Conservation (phyloP, 2,797 vertebrate species). For the Danionella dracula region DNA sequence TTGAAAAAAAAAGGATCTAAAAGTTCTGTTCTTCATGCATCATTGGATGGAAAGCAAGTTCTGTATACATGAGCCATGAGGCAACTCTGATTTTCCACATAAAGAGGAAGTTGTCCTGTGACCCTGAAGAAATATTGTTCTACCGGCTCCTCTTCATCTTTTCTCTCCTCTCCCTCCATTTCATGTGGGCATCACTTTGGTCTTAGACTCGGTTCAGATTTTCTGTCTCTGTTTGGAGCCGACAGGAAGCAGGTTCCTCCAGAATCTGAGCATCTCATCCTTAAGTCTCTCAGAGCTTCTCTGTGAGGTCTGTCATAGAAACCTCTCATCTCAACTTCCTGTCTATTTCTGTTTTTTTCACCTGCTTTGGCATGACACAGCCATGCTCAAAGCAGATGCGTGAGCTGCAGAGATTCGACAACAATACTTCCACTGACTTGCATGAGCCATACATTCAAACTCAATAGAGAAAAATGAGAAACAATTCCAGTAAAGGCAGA, state of each 20-base stretch:
- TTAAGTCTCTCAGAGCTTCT: too few relatives aligned
- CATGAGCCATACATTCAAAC: too few relatives aligned
- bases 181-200: constrained; percentile 44
- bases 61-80: too few relatives aligned
- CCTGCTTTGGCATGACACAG: too few relatives aligned
- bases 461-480: too few relatives aligned
- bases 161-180: constrained; percentile 31
- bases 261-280: neutral
- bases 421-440: too few relatives aligned
- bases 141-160: constrained; percentile 43
- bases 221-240: constrained; percentile 63
- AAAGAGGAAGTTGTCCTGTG: constrained; percentile 5
- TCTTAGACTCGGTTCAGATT: constrained; percentile 42
- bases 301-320: too few relatives aligned
- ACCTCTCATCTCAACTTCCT: constrained; percentile 24
- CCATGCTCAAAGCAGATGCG: too few relatives aligned
- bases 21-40: neutral
- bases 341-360: neutral
- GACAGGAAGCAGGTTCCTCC: constrained; percentile 55
- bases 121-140: constrained; percentile 2
- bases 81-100: constrained; percentile 23
- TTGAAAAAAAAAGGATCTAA: too few relatives aligned
- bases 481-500: too few relatives aligned
- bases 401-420: too few relatives aligned
- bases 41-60: too few relatives aligned